A percentile compares a stretch with the other conserved stretches of the same genome.
These are phyloP conservation scores for Peromyscus eremicus DNA, from an alignment of 2,797 vertebrate genomes.

Conservation along the genomic window DNA sequence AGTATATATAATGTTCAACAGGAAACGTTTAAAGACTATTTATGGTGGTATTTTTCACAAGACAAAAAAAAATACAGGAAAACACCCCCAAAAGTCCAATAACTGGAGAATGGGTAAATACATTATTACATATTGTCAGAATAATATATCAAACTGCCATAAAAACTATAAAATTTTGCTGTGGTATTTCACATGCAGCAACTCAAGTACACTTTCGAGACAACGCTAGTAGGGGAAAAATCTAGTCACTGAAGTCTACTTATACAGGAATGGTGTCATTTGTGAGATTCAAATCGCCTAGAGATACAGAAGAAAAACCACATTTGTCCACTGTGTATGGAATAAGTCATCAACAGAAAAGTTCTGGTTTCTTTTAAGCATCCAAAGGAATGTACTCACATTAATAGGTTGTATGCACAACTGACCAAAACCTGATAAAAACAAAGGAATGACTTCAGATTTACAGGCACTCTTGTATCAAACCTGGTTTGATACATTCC, in stretches of 20 bases:
- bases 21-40: neutral
- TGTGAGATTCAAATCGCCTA: neutral
- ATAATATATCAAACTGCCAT: neutral
- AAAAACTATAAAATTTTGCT: slow-evolving; percentile 1
- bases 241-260: neutral
- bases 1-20: neutral
- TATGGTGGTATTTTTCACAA: neutral
- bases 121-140: neutral
- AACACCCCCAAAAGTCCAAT: neutral
- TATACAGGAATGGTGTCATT: neutral
- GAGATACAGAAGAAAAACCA: neutral
- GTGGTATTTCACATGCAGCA: neutral
- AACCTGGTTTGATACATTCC: neutral
- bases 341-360: neutral
- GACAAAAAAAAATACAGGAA: neutral
- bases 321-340: neutral
- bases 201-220: neutral
- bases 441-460: neutral
- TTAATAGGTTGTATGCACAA: neutral
- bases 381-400: neutral
- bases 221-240: neutral
- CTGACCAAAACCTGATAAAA: neutral
- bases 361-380: neutral
- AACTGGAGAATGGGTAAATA: neutral
- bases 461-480: neutral